These are phyloP conservation scores for Pammene fasciana DNA, from an alignment of 2,888 invertebrate species.

Conservation along the genomic window DNA sequence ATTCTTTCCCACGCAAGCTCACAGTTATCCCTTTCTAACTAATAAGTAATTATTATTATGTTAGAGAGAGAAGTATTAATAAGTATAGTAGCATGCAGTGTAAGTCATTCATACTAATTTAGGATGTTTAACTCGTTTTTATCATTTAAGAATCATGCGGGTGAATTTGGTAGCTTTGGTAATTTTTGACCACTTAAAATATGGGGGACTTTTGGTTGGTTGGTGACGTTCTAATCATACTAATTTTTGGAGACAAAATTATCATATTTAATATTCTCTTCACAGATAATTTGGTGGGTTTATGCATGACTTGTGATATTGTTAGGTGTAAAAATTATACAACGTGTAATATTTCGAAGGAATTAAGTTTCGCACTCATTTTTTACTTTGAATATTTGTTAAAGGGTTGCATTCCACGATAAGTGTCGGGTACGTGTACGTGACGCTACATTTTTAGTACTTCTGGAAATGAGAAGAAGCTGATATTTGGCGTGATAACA, in stretches of 20 bases:
- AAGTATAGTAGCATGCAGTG: conserved; percentile 39
- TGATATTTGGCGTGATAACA: too few species aligned
- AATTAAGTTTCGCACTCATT: neutral
- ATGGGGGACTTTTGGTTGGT: conserved; percentile 29
- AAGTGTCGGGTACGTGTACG: too few species aligned
- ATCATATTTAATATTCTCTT: conserved; percentile 13
- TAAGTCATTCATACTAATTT: conserved; percentile 60
- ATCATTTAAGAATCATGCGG: conserved; percentile 57
- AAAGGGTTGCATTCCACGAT: too few species aligned
- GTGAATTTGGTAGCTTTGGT: conserved; percentile 40
- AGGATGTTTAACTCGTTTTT: conserved; percentile 55
- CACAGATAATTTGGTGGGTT: neutral
- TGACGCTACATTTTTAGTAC: too few species aligned
- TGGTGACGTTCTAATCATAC: conserved; percentile 7
- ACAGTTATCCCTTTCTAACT: conserved; percentile 49
- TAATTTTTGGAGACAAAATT: conserved; percentile 19
- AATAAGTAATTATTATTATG: conserved; percentile 36
- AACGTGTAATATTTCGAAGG: neutral
- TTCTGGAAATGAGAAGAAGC: too few species aligned
- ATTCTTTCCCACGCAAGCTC: conserved; percentile 57
- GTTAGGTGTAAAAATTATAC: neutral
- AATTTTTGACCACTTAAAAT: conserved; percentile 39
- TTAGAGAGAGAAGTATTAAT: conserved; percentile 43
- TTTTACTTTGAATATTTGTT: neutral
- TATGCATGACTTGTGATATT: neutral